Percentiles rank a stretch among this genome's conserved stretches.
Conservation (phyloP, 2,888 invertebrate genomes). For the Cristatella mucedo region DNA sequence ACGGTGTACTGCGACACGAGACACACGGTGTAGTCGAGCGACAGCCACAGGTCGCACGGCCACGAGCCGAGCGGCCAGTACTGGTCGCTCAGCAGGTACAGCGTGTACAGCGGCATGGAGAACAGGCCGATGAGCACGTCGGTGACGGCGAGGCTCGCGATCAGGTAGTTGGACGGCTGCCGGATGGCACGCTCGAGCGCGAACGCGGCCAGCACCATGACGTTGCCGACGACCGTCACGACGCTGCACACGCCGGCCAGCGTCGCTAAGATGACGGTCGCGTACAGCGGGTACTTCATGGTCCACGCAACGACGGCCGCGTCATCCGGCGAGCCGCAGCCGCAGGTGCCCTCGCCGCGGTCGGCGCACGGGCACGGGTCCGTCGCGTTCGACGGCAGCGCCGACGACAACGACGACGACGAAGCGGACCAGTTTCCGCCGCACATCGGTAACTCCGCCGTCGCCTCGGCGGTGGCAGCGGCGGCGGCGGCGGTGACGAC, state of each 20-base stretch:
- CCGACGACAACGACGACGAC: no score
- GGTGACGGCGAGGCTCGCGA: conserved; percentile 89
- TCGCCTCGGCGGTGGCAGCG: no score
- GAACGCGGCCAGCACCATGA: conserved; percentile 81
- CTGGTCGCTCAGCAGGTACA: conserved; percentile 84
- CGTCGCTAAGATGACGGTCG: conserved; percentile 70
- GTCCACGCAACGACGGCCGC: no score
- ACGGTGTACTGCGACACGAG: conserved; percentile 98
- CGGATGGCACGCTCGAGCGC: conserved; percentile 73
- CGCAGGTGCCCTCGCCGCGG: no score
- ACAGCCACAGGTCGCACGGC: conserved; percentile 91
- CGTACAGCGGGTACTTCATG: conserved; percentile 80
- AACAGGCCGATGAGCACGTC: conserved; percentile 93
- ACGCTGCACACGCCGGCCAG: conserved; percentile 72
- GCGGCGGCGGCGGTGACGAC: no score
- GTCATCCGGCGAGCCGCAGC: no score
- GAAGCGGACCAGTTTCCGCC: no score
- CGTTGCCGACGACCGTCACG: conserved; percentile 82
- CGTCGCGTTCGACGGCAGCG: no score
- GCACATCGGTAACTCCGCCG: no score
- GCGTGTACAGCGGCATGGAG: conserved; percentile 95
- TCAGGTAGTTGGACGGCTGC: conserved; percentile 97
- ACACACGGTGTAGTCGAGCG: conserved; percentile 96
- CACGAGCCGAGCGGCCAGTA: conserved; percentile 84
- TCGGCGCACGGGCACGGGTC: no score